These are phyloP conservation scores for Troilus luridus DNA, from an alignment of 2,888 invertebrate species.

Conservation along the genomic window DNA sequence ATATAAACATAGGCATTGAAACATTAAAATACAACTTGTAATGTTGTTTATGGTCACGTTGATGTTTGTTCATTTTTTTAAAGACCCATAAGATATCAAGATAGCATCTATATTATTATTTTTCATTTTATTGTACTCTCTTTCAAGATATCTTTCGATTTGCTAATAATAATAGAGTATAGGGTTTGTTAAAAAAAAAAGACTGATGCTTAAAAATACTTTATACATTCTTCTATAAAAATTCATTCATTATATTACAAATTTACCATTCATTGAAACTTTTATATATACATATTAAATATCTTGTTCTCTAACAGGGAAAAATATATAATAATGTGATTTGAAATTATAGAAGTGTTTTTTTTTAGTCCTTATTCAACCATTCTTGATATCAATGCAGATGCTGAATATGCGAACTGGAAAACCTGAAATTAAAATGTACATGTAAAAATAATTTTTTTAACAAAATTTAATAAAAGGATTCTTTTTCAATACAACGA, in stretches of 20 bases:
- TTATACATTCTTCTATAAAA: background rate
- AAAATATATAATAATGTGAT: background rate
- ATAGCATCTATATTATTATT: no score
- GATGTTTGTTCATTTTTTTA: no score
- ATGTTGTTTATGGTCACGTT: no score
- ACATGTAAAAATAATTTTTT: background rate
- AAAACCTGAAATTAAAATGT: slow-evolving; percentile 10
- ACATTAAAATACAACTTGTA: no score
- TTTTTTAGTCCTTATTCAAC: background rate
- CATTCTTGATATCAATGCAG: slow-evolving; percentile 37
- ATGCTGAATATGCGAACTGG: slow-evolving; percentile 4
- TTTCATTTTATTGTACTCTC: no score
- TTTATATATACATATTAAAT: background rate
- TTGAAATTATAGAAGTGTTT: background rate
- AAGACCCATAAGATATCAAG: no score
- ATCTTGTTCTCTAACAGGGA: background rate
- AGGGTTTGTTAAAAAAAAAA: background rate
- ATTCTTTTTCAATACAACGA: no score
- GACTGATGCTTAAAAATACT: background rate
- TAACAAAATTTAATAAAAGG: background rate
- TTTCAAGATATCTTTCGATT: no score
- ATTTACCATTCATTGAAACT: background rate
- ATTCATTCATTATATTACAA: background rate
- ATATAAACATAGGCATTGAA: no score
- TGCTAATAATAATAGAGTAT: no score